phyloP scores from a whole-genome alignment of 2,888 invertebrate species.

The Hemicrepidius hirtus region DNA sequence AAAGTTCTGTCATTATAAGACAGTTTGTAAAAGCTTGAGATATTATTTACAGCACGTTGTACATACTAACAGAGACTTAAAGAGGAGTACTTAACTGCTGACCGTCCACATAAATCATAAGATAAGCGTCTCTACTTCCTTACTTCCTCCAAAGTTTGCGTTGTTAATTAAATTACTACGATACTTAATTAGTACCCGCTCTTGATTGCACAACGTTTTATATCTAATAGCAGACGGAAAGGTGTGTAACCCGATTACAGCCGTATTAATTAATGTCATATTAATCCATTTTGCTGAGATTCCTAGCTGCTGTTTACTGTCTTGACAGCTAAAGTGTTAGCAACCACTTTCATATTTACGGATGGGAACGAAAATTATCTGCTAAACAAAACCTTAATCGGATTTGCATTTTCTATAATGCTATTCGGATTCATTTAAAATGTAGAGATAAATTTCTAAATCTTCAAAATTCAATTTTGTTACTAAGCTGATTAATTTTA shows the following conservation, averaged over 20 bases:
- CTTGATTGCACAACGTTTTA: conserved; percentile 60
- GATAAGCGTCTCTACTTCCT: conserved; percentile 63
- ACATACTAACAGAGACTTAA: conserved; percentile 62
- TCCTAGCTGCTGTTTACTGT: conserved; percentile 26
- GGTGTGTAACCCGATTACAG: conserved; percentile 56
- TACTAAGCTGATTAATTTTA: conserved; percentile 9
- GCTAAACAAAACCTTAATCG: conserved; percentile 5
- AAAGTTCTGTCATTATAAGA: conserved; percentile 56
- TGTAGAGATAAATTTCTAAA: conserved; percentile 7
- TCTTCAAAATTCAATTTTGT: conserved; percentile 9
- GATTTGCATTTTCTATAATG: conserved; percentile 17
- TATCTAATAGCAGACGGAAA: conserved; percentile 50
- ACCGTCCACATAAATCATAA: conserved; percentile 66
- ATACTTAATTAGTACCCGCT: conserved; percentile 65
- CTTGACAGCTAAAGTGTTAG: conserved; percentile 25
- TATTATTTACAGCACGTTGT: conserved; percentile 64
- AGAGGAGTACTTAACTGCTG: conserved; percentile 65
- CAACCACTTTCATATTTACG: conserved; percentile 28
- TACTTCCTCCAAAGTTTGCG: conserved; percentile 62
- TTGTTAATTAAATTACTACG: conserved; percentile 67
- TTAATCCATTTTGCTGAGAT: conserved; percentile 47
- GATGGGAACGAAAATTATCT: conserved; percentile 6
- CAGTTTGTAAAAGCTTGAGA: conserved; percentile 63
- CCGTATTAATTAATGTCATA: conserved; percentile 54
- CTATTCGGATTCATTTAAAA: neutral